A percentile compares a stretch with the other conserved stretches of the same genome.
These are phyloP conservation scores for Abrostola tripartita DNA, from an alignment of 2,888 invertebrate genomes.

Conservation along the genomic window DNA sequence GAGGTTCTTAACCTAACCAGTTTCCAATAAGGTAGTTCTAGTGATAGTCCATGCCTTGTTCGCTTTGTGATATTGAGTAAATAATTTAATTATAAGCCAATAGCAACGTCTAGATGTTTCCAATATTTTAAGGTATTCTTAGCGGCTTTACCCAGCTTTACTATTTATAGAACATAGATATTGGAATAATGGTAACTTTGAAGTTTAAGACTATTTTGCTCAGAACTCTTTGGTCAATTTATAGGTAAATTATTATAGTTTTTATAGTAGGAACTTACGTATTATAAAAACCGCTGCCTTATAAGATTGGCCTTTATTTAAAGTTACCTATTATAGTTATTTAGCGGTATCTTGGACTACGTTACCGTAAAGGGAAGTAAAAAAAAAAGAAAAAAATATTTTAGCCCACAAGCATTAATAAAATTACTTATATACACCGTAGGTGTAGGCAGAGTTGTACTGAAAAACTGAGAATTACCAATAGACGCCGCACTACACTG, in stretches of 20 bases:
- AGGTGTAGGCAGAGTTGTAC: too few relatives aligned
- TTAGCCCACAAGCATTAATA: too few relatives aligned
- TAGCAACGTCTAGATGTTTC: conserved; percentile 20
- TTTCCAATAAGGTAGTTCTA: conserved; percentile 1
- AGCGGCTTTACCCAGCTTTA: not conserved
- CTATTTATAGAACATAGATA: too few relatives aligned
- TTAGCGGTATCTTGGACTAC: too few relatives aligned
- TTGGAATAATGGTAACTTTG: too few relatives aligned
- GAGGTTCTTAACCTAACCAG: not conserved
- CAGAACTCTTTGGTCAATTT: conserved; percentile 34
- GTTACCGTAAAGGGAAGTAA: too few relatives aligned
- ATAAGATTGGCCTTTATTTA: not conserved
- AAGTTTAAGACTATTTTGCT: conserved; percentile 12
- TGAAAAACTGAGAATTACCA: too few relatives aligned
- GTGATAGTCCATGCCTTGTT: conserved; percentile 17
- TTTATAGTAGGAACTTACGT: not conserved
- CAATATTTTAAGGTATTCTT: conserved; percentile 25
- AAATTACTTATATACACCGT: too few relatives aligned
- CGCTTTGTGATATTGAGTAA: conserved; percentile 36
- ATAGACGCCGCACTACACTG: too few relatives aligned
- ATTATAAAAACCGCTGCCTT: not conserved
- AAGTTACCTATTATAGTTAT: too few relatives aligned
- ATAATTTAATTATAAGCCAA: conserved; percentile 7
- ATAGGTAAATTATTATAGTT: conserved; percentile 11
- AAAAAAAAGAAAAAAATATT: too few relatives aligned